phyloP scores from a whole-genome alignment of 2,888 invertebrate species.

The Sthenelais limicola region DNA sequence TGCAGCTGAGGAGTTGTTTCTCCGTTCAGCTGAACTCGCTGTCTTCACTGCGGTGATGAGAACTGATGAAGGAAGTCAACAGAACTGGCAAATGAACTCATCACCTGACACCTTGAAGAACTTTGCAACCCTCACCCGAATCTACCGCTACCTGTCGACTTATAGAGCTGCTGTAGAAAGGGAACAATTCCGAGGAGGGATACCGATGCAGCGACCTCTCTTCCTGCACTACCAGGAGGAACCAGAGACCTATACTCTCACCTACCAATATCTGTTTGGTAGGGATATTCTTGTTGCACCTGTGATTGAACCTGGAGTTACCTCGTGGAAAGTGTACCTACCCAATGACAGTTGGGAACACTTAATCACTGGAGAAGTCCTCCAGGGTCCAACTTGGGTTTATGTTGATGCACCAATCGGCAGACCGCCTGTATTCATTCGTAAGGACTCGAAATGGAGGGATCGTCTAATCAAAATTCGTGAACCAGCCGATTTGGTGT shows the following conservation, averaged over 20 bases:
- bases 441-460: constrained; percentile 27
- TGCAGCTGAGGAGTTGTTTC: constrained; percentile 59
- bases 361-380: constrained; percentile 54
- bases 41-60: constrained; percentile 65
- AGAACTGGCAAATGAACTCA: constrained; percentile 25
- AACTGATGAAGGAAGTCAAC: constrained; percentile 62
- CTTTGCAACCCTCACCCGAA: constrained; percentile 11
- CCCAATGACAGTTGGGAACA: constrained; percentile 59
- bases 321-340: constrained; percentile 56
- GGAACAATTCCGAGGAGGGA: constrained; percentile 56
- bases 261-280: constrained; percentile 66
- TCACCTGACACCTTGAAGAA: constrained; percentile 4
- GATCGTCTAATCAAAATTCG: too few relatives aligned
- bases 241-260: constrained; percentile 50
- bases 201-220: constrained; percentile 63
- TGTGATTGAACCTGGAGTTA: constrained; percentile 54
- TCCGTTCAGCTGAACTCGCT: constrained; percentile 65
- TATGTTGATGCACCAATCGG: constrained; percentile 59
- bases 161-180: constrained; percentile 3
- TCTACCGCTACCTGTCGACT: constrained; percentile 19
- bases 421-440: constrained; percentile 63
- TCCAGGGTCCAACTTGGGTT: constrained; percentile 47
- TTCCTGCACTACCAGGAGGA: constrained; percentile 61
- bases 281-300: constrained; percentile 64
- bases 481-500: too few relatives aligned